Base-by-base conservation (phyloP, 2,888 invertebrate species). In the Coremacera marginata region DNA sequence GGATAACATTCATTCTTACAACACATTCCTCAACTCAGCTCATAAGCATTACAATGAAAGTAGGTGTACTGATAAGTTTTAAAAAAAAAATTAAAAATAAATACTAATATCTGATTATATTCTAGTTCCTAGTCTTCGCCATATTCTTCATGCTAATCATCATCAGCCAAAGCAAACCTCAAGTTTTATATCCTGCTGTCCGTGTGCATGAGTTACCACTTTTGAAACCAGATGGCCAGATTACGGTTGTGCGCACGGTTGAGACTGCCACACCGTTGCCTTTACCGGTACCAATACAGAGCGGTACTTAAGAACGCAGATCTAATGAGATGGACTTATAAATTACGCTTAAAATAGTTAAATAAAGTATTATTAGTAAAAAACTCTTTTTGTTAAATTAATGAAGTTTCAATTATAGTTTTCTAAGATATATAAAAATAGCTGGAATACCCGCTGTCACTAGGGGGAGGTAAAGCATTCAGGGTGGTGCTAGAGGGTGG, bases 121-220 rank as follows among this genome's bases (percentile, higher is more conserved):
- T 63, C 31, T 27, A 63, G 63, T 63, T 63, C n/a, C 16, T 63
- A 16, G 31, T 8, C 8, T 63, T 31, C 16, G n/a, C 63, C 31
- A 16, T 31, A 7, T 14, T 63, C 8, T 5, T 63, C 2, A 5
- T 63, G 31, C 27, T 63, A 16, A 34, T 72, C 49, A 63, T 72
- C n/a, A 25, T 72, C 49, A 44, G 25, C 8, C 72, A 62, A 25
- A 22, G 22, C 25, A 62, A 19, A 14, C 14, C 31, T 5, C 62
- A 62, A 9, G n/a, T 74, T 60, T 63, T 74, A 19, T 65, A 65
- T 27, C 73, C 73, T 7, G 73, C 51, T 16, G 1, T 74, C 7
- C 19, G 52, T 2, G 52, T 74, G 9, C 55, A 25, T 31, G 60
- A 67, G 22, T n/a, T 75, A n/a, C 51, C 55, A 11, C 57, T 75